Conservation (phyloP, 2,888 invertebrate genomes). For the Apeira syringaria region DNA sequence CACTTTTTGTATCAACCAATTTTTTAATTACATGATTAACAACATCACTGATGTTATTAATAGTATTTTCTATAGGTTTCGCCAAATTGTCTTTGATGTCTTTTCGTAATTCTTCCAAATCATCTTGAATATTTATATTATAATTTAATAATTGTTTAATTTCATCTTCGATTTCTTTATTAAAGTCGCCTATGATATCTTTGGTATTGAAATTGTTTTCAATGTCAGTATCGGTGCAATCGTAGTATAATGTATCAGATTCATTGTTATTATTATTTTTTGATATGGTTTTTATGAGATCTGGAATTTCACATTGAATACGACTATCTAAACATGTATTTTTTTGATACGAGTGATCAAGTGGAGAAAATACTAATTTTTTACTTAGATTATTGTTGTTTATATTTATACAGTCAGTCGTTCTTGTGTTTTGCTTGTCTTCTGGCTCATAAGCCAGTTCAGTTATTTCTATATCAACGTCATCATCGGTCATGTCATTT, state of each 20-base stretch:
- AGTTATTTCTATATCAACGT: conserved; percentile 69
- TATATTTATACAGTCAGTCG: conserved; percentile 50
- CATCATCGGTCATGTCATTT: conserved; percentile 80
- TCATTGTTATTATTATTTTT: conserved; percentile 64
- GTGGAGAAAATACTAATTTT: conserved; percentile 15
- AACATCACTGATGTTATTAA: conserved; percentile 79
- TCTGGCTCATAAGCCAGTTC: conserved; percentile 55
- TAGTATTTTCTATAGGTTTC: conserved; percentile 77
- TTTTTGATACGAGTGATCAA: conserved; percentile 36
- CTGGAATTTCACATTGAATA: conserved; percentile 64
- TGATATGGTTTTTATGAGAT: conserved; percentile 70
- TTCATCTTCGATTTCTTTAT: conserved; percentile 84
- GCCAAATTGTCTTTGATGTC: conserved; percentile 77
- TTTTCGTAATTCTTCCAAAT: conserved; percentile 73
- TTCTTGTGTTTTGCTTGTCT: conserved; percentile 41
- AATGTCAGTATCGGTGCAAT: conserved; percentile 68
- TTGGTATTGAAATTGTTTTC: conserved; percentile 75
- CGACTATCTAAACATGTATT: conserved; percentile 44
- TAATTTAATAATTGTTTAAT: conserved; percentile 76
- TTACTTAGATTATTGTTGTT: conserved; percentile 69
- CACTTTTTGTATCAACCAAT: conserved; percentile 68
- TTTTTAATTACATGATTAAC: conserved; percentile 79
- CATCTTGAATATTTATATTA: conserved; percentile 74
- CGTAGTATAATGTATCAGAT: conserved; percentile 44
- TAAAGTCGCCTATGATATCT: conserved; percentile 83